Conservation (phyloP, 2,113 vertebrate species). For the Gasterosteus aculeatus region DNA sequence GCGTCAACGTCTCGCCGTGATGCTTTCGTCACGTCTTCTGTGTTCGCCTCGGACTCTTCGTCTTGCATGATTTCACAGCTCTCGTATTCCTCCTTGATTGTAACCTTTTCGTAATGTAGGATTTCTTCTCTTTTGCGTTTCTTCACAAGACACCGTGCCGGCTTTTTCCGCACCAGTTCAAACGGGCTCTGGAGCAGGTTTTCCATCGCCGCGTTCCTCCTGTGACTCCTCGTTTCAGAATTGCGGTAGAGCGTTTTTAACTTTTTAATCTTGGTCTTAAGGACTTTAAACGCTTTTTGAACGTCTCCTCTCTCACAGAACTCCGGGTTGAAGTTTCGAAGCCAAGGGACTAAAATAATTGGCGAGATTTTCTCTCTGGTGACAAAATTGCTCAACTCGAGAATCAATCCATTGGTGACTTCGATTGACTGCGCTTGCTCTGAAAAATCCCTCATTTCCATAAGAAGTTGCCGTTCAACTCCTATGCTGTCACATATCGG, state of each 20-base stretch:
- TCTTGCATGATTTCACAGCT: slow-evolving; percentile 39
- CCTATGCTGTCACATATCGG: slow-evolving; percentile 83
- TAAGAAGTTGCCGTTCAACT: slow-evolving; percentile 76
- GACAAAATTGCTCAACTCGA: slow-evolving; percentile 79
- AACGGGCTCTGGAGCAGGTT: slow-evolving; percentile 79
- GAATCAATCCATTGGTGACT: slow-evolving; percentile 80
- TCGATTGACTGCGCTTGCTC: slow-evolving; percentile 72
- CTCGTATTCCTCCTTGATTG: slow-evolving; percentile 63
- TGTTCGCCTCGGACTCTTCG: slow-evolving; percentile 4
- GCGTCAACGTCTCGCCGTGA: slow-evolving; percentile 22
- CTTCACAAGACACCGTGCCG: slow-evolving; percentile 24
- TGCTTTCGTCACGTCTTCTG: background rate
- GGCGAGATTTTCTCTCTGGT: slow-evolving; percentile 77
- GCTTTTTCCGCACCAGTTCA: slow-evolving; percentile 61
- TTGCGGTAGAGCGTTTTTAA: slow-evolving; percentile 65
- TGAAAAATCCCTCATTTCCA: slow-evolving; percentile 80
- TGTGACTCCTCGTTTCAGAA: slow-evolving; percentile 74
- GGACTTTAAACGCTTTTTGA: slow-evolving; percentile 65
- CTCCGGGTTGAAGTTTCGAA: slow-evolving; percentile 75
- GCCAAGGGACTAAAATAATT: slow-evolving; percentile 76
- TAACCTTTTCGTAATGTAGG: slow-evolving; percentile 18
- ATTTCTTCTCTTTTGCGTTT: slow-evolving; percentile 54
- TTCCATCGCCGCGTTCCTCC: slow-evolving; percentile 71
- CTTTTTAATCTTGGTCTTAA: slow-evolving; percentile 70
- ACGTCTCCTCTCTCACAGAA: slow-evolving; percentile 76